Conservation (phyloP, 1,140 invertebrate species). For the Drosophila nebulosa region DNA sequence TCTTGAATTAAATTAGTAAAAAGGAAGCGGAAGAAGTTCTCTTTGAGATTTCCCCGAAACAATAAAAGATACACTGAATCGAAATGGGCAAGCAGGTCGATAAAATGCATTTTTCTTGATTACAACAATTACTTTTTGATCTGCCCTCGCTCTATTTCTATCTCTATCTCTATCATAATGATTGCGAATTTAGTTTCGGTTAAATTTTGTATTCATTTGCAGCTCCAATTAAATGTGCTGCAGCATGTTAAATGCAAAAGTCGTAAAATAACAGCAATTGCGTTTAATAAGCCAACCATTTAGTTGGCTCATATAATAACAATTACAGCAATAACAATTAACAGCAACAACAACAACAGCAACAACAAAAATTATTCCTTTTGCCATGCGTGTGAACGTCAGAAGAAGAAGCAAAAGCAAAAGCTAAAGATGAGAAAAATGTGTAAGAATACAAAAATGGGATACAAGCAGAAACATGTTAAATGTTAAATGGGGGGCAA, state of each 20-base stretch:
- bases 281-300: conserved; percentile 29
- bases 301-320: conserved; percentile 61
- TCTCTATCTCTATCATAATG: too few species aligned
- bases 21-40: too few species aligned
- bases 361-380: conserved; percentile 11
- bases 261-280: conserved; percentile 16
- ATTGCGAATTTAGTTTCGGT: not conserved
- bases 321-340: conserved; percentile 68
- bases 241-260: not conserved
- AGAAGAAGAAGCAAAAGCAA: conserved; percentile 43
- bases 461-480: conserved; percentile 46
- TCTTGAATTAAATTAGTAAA: too few species aligned
- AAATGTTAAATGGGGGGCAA: conserved; percentile 50
- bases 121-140: not conserved
- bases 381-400: conserved; percentile 46
- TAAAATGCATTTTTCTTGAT: too few species aligned
- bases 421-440: conserved; percentile 18
- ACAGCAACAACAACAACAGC: conserved; percentile 37
- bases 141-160: not conserved
- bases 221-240: not conserved
- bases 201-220: conserved; percentile 13
- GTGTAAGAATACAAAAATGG: conserved; percentile 22
- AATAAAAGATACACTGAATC: too few species aligned
- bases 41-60: too few species aligned
- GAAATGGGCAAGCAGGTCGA: too few species aligned